Evolutionary conservation across 2,888 invertebrate species (phyloP).

Genomic region (Calameuta idolon): DNA sequence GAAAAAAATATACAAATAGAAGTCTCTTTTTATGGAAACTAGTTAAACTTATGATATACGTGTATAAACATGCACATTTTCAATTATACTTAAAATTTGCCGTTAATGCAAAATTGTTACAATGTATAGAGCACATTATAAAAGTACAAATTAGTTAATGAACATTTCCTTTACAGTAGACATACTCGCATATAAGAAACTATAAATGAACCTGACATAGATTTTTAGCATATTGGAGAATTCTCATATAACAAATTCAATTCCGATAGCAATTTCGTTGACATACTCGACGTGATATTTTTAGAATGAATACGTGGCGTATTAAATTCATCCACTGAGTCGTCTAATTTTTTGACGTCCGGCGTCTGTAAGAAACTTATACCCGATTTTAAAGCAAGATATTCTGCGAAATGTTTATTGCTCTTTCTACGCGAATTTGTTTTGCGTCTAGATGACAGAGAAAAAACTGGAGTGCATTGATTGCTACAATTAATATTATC

Average conservation of each 20-base stretch:
- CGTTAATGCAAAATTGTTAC: neutral
- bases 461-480: neutral
- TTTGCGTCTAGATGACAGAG: neutral
- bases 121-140: neutral
- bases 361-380: conserved; percentile 44
- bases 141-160: neutral
- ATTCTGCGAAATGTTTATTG: conserved; percentile 33
- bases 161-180: neutral
- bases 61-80: neutral
- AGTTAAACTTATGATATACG: neutral
- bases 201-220: neutral
- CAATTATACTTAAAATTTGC: neutral
- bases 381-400: conserved; percentile 43
- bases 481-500: neutral
- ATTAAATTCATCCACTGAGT: neutral
- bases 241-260: neutral
- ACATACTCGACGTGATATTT: neutral
- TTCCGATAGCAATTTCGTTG: neutral
- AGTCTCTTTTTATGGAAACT: neutral
- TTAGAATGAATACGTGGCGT: neutral
- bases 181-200: neutral
- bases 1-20: neutral
- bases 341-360: conserved; percentile 29
- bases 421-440: neutral
- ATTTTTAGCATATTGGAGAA: neutral